A percentile compares a stretch with the other conserved stretches of the same genome.
Evolutionary conservation across 2,113 vertebrate species (phyloP).

Genomic region (Nothobranchius furzeri): DNA sequence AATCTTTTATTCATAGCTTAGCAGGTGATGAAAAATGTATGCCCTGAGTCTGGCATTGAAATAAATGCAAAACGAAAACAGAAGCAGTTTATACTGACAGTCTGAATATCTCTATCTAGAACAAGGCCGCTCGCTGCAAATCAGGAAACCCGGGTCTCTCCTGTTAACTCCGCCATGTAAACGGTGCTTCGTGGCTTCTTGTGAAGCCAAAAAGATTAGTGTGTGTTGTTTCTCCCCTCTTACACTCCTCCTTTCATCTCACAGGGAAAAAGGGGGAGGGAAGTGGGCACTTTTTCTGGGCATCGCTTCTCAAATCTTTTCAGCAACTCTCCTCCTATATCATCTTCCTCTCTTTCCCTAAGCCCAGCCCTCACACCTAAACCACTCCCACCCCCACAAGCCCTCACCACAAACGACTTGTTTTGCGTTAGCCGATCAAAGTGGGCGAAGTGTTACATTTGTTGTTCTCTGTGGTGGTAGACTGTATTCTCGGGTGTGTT

Average conservation of each 20-base stretch:
- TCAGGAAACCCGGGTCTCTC: constrained; percentile 78
- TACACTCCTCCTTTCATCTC: constrained; percentile 65
- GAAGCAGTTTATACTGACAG: constrained; percentile 99
- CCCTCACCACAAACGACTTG: constrained; percentile 24
- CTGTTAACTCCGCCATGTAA: constrained; percentile 80
- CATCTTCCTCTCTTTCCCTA: constrained; percentile 5
- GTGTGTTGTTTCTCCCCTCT: constrained; percentile 70
- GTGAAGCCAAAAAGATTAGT: constrained; percentile 76
- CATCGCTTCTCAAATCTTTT: constrained; percentile 54
- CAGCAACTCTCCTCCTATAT: constrained; percentile 42
- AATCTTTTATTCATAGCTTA: constrained; percentile 99
- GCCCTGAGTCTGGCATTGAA: constrained; percentile 99
- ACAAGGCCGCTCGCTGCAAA: constrained; percentile 94
- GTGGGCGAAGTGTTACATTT: constrained; percentile 62
- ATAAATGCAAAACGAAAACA: constrained; percentile 99
- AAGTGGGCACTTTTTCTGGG: constrained; percentile 59
- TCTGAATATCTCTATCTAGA: constrained; percentile 99
- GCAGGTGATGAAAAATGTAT: constrained; percentile 99
- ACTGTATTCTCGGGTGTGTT: constrained; percentile 63
- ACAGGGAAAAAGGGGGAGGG: constrained; percentile 51
- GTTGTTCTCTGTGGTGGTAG: constrained; percentile 59
- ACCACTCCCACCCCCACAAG: neutral
- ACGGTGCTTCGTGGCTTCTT: constrained; percentile 79
- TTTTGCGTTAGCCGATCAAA: constrained; percentile 70
- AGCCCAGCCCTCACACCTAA: neutral